These are phyloP conservation scores for Meloidogyne exigua DNA, from an alignment of 1,140 invertebrate genomes.

Conservation along the genomic window DNA sequence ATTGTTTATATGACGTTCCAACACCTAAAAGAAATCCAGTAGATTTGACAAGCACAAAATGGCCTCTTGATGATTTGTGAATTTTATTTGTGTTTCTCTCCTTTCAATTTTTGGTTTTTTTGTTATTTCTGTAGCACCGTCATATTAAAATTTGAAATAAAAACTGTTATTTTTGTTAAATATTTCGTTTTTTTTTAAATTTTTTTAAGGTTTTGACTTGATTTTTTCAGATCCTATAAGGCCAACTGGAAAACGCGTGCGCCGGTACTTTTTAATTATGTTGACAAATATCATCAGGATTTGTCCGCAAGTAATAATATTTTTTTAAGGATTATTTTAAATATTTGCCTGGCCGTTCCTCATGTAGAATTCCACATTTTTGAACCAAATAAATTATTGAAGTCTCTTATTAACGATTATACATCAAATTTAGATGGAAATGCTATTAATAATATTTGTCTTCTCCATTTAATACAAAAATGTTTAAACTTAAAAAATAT, in stretches of 20 bases:
- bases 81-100: neutral
- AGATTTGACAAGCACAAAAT: neutral
- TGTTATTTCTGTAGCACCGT: neutral
- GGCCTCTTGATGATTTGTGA: neutral
- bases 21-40: neutral
- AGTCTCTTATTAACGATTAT: constrained; percentile 52
- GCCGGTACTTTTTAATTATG: too few species aligned
- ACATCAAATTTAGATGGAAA: constrained; percentile 54
- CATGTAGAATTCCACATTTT: too few species aligned
- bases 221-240: too few species aligned
- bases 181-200: neutral
- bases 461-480: constrained; percentile 55
- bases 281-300: too few species aligned
- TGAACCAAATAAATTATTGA: constrained; percentile 57
- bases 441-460: constrained; percentile 52
- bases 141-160: neutral
- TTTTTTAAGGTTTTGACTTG: too few species aligned
- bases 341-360: too few species aligned
- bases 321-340: too few species aligned
- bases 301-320: too few species aligned
- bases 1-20: neutral
- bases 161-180: neutral
- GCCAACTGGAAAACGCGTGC: too few species aligned
- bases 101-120: neutral
- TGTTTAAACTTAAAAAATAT: constrained; percentile 43